Evolutionary conservation across 2,113 vertebrate genomes (phyloP).

Genomic region (Nycticryphes semicollaris): DNA sequence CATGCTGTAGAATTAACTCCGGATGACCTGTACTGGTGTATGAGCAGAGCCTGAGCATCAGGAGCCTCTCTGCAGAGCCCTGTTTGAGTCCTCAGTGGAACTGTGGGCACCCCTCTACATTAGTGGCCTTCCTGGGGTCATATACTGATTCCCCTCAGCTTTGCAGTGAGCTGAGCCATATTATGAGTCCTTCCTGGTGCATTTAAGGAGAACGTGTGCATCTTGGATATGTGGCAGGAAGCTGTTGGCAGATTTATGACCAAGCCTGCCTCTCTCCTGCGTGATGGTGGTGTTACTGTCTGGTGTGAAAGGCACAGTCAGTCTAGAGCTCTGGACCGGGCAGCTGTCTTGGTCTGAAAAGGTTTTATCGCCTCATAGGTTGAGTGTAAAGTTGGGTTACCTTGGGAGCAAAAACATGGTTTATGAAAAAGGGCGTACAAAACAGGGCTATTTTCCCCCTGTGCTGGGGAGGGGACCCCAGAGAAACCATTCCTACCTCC

Average conservation of each 20-base stretch:
- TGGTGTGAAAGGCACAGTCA: not conserved
- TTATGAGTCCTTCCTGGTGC: not conserved
- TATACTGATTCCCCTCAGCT: not conserved
- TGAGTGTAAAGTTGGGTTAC: not conserved
- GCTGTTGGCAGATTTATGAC: not conserved
- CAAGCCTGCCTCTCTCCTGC: not conserved
- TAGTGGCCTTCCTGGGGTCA: fast-evolving
- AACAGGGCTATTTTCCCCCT: not conserved
- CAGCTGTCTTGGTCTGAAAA: not conserved
- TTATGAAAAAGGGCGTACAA: not conserved
- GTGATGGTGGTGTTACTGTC: not conserved
- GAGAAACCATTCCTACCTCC: not conserved
- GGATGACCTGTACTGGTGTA: not conserved
- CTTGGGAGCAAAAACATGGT: not conserved
- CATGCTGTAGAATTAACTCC: slow-evolving; percentile 7
- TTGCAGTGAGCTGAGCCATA: not conserved
- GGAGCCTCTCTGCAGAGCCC: not conserved
- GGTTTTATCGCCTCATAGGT: not conserved
- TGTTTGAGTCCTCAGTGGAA: not conserved
- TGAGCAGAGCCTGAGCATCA: not conserved
- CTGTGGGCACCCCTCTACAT: not conserved
- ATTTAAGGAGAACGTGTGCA: not conserved
- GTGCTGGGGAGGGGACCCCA: not conserved
- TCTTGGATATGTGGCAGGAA: not conserved
- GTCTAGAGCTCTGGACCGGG: not conserved